Evolutionary conservation across 2,888 invertebrate species (phyloP).

Genomic region (Listrodromus nycthemerus): DNA sequence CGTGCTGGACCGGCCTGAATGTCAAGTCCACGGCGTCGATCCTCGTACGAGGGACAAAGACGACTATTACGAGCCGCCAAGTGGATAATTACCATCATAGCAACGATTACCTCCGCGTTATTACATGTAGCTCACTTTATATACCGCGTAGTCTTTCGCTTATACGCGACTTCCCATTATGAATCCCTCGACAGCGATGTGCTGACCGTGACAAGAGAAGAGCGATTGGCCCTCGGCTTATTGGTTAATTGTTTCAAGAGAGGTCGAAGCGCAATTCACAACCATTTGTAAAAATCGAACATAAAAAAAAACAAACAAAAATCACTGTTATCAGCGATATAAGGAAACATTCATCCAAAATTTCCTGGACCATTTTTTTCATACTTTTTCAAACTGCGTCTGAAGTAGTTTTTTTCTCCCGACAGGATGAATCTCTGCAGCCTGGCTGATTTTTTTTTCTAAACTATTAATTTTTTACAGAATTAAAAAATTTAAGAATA

Average conservation of each 20-base stretch:
- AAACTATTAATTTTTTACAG: no score
- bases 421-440: no score
- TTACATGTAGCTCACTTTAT: conserved; percentile 34
- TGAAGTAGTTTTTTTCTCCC: no score
- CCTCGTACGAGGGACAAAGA: conserved; percentile 51
- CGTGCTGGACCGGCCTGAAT: conserved; percentile 59
- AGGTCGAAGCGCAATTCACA: conserved; percentile 49
- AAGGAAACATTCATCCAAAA: no score
- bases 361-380: no score
- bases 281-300: not conserved
- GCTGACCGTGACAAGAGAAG: conserved; percentile 56
- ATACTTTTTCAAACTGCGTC: no score
- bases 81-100: conserved; percentile 76
- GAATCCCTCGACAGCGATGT: conserved; percentile 63
- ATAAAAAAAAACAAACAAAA: not conserved
- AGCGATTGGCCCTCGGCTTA: conserved; percentile 54
- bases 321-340: no score
- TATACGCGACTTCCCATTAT: conserved; percentile 71
- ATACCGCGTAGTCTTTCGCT: not conserved
- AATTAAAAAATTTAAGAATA: no score
- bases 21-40: conserved; percentile 70
- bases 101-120: conserved; percentile 74
- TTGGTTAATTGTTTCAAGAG: conserved; percentile 69
- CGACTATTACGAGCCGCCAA: conserved; percentile 75
- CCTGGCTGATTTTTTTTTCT: no score